Percentiles rank a stretch among this genome's conserved stretches.
Conservation (phyloP, 2,888 invertebrate species). For the Drosophila kuntzei region DNA sequence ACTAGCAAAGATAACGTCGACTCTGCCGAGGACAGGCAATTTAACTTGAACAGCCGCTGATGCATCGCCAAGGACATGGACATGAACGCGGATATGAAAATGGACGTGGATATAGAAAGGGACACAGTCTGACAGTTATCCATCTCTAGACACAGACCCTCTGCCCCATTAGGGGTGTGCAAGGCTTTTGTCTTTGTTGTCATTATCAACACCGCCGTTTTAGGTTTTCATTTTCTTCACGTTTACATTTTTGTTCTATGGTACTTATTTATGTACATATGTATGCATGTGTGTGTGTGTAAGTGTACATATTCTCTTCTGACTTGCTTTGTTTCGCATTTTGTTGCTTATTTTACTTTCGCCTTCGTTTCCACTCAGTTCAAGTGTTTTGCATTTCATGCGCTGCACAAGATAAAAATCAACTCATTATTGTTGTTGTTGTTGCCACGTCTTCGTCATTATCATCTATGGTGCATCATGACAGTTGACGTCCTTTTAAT, state of each 20-base stretch:
- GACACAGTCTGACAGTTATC: constrained; percentile 40
- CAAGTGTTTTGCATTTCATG: constrained; percentile 78
- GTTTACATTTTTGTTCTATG: constrained; percentile 13
- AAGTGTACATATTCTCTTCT: constrained; percentile 25
- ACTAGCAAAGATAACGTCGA: constrained; percentile 45
- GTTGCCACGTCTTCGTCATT: constrained; percentile 68
- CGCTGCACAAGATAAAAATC: constrained; percentile 60
- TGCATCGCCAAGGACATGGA: constrained; percentile 64
- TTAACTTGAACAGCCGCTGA: constrained; percentile 63
- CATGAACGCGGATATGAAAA: not conserved
- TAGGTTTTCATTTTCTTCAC: constrained; percentile 39
- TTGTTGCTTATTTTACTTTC: constrained; percentile 67
- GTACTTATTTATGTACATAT: not conserved
- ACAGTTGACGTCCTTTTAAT: constrained; percentile 73
- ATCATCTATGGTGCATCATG: constrained; percentile 64
- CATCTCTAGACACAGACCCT: constrained; percentile 44
- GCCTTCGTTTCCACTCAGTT: constrained; percentile 76
- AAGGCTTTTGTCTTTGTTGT: constrained; percentile 36
- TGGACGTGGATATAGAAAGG: constrained; percentile 9
- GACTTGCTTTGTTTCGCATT: constrained; percentile 52
- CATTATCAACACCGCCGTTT: constrained; percentile 71
- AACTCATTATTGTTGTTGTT: constrained; percentile 35
- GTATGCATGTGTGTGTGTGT: not conserved
- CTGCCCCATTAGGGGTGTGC: constrained; percentile 38
- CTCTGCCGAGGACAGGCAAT: constrained; percentile 68